Percentiles rank a stretch among this genome's conserved stretches.
Evolutionary conservation across 2,113 vertebrate species (phyloP).

Genomic region (Patagioenas fasciata): DNA sequence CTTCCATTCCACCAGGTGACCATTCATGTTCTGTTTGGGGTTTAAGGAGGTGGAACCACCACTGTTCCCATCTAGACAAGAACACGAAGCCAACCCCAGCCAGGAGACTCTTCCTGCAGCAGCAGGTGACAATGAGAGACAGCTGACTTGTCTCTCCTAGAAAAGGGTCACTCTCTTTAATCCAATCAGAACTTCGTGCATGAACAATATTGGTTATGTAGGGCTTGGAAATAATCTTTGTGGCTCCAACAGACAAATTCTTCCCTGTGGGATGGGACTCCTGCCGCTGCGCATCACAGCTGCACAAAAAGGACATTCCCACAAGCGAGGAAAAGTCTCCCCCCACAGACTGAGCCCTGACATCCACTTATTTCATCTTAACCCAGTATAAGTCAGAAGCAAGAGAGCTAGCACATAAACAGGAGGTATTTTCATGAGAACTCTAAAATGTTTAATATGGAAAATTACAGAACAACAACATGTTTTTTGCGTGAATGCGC

Average conservation of each 20-base stretch:
- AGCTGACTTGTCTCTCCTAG: background rate
- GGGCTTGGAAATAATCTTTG: background rate
- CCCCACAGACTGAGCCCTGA: rapidly evolving
- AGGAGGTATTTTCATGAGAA: background rate
- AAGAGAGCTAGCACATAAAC: background rate
- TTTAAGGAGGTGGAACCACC: background rate
- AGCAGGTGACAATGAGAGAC: background rate
- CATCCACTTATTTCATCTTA: background rate
- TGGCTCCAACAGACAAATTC: background rate
- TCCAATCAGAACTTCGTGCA: background rate
- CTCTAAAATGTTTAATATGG: conserved; percentile 44
- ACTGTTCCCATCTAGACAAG: rapidly evolving
- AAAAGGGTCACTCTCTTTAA: background rate
- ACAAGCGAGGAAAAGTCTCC: background rate
- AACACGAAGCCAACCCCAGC: rapidly evolving
- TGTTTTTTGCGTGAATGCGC: background rate
- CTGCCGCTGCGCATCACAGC: rapidly evolving
- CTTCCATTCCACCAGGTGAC: background rate
- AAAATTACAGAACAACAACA: conserved; percentile 34
- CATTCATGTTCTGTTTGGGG: rapidly evolving
- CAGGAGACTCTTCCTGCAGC: background rate
- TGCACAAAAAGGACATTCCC: background rate
- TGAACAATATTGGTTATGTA: rapidly evolving
- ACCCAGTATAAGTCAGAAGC: background rate
- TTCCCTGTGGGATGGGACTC: rapidly evolving